phyloP scores from a whole-genome alignment of 1,140 invertebrate species.

The Zaprionus lachaisei region DNA sequence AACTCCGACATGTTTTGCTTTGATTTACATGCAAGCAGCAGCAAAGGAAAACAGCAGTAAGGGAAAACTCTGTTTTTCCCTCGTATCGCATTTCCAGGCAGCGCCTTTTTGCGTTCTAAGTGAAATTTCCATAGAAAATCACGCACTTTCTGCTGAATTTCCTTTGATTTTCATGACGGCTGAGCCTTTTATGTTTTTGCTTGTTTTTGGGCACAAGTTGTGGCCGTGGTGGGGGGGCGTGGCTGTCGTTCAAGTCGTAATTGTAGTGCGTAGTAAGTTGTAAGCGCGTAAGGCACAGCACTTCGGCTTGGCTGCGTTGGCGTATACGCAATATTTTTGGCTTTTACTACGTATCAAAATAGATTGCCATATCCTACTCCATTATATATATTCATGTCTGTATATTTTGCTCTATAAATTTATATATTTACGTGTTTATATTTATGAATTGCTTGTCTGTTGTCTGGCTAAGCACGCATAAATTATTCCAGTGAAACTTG shows the following conservation, averaged over 20 bases:
- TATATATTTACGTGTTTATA: background rate
- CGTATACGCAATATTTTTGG: conserved; percentile 33
- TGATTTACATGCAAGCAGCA: background rate
- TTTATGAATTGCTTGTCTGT: conserved; percentile 26
- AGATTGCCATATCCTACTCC: background rate
- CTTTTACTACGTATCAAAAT: conserved; percentile 2
- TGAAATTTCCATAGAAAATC: conserved; percentile 53
- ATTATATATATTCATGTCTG: background rate
- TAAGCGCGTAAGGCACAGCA: background rate
- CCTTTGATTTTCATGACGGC: conserved; percentile 55
- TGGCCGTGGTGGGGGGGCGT: background rate
- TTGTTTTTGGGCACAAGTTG: conserved; percentile 2
- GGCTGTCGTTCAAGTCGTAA: conserved; percentile 5
- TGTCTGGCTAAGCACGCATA: background rate
- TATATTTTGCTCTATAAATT: no score
- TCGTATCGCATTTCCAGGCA: conserved; percentile 4
- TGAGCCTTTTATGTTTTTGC: conserved; percentile 35
- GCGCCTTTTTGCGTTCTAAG: conserved; percentile 19
- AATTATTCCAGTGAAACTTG: background rate
- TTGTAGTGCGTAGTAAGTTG: conserved; percentile 26
- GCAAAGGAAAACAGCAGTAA: background rate
- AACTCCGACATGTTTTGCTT: background rate
- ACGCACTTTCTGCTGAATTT: conserved; percentile 56
- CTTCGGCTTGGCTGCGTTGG: conserved; percentile 10
- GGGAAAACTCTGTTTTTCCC: background rate